Conservation (phyloP, 2,113 vertebrate species). For the Vulpes lagopus region DNA sequence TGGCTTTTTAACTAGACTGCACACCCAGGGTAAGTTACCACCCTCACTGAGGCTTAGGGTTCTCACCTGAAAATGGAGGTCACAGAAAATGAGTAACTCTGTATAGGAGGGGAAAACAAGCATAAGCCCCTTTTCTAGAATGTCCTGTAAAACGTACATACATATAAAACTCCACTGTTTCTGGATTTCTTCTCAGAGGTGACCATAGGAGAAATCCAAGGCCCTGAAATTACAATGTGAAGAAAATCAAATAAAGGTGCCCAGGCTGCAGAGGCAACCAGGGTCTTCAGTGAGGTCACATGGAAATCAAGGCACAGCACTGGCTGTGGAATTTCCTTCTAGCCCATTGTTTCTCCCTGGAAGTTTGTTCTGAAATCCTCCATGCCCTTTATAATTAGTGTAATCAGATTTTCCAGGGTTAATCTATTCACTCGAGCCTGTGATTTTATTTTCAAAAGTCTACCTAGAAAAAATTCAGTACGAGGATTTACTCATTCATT, state of each 20-base stretch:
- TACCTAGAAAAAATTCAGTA: background rate
- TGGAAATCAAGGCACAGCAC: background rate
- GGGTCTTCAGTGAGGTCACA: background rate
- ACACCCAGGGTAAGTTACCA: background rate
- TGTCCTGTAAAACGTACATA: fast-evolving
- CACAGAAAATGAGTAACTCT: background rate
- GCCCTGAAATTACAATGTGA: background rate
- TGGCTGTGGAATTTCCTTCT: background rate
- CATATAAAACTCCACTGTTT: background rate
- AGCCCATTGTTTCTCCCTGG: background rate
- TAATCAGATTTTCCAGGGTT: slow-evolving; percentile 33
- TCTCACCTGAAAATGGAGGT: background rate
- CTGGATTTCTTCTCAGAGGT: background rate
- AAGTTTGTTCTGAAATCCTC: background rate
- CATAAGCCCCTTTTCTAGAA: background rate
- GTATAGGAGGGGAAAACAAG: background rate
- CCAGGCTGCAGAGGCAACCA: background rate
- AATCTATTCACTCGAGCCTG: background rate
- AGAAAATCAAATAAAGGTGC: background rate
- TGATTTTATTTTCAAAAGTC: slow-evolving; percentile 13
- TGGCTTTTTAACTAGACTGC: background rate
- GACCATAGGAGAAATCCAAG: background rate
- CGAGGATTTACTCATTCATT: background rate
- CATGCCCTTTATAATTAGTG: background rate
- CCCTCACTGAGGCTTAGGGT: background rate